Evolutionary conservation across 2,888 invertebrate genomes (phyloP).

Genomic region (Hypomecis atomaria): DNA sequence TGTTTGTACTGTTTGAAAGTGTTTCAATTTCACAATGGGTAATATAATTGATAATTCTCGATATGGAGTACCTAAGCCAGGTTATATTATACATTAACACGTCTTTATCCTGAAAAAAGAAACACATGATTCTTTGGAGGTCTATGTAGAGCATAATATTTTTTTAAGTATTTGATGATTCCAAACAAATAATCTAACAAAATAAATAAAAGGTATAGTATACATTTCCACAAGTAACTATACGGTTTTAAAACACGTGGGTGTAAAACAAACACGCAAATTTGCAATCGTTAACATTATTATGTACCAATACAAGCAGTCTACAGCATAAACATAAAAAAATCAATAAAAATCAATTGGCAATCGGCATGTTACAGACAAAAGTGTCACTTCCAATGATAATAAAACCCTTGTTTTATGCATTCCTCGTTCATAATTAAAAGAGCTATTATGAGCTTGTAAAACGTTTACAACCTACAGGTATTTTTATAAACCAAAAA

Average conservation of each 20-base stretch:
- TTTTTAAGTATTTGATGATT: too few species aligned
- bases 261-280: conserved; percentile 1
- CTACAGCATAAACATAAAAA: conserved; percentile 19
- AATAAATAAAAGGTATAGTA: too few species aligned
- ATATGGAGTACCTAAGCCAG: too few species aligned
- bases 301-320: conserved; percentile 3
- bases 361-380: conserved; percentile 59
- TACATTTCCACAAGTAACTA: not conserved
- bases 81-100: too few species aligned
- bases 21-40: too few species aligned
- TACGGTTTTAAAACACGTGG: not conserved
- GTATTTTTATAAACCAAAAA: conserved; percentile 57
- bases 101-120: too few species aligned
- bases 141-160: too few species aligned
- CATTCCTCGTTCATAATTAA: conserved; percentile 62
- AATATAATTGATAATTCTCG: too few species aligned
- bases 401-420: conserved; percentile 71
- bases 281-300: conserved; percentile 9
- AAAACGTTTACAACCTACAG: conserved; percentile 61
- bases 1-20: too few species aligned
- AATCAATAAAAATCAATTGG: conserved; percentile 54
- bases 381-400: conserved; percentile 70
- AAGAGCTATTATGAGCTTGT: conserved; percentile 62
- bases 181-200: too few species aligned
- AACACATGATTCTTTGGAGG: too few species aligned